phyloP scores from a whole-genome alignment of 2,113 vertebrate genomes.

The Suricata suricatta region DNA sequence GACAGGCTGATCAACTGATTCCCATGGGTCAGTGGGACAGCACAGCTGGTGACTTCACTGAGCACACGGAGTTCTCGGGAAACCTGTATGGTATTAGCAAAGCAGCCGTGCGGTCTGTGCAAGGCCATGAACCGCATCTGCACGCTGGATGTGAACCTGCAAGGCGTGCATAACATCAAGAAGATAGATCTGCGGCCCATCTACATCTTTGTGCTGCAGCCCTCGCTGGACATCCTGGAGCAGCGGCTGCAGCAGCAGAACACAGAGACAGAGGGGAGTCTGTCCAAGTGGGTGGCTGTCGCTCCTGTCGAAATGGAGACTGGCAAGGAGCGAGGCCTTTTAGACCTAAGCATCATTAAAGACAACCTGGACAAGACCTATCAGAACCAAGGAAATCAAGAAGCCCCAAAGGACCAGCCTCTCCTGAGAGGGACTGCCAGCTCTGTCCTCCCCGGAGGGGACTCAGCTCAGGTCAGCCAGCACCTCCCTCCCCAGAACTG shows the following conservation, averaged over 20 bases:
- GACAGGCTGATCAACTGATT: background rate
- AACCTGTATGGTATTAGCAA: slow-evolving; percentile 85
- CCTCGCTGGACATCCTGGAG: slow-evolving; percentile 91
- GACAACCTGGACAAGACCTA: slow-evolving; percentile 93
- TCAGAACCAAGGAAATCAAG: slow-evolving; percentile 88
- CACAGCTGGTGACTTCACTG: too few species aligned
- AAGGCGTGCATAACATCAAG: slow-evolving; percentile 96
- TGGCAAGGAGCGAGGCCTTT: slow-evolving; percentile 90
- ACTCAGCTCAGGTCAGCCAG: background rate
- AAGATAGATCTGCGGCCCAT: slow-evolving; percentile 92
- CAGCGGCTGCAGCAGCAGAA: slow-evolving; percentile 91
- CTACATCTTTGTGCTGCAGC: slow-evolving; percentile 95
- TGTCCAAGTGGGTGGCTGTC: slow-evolving; percentile 89
- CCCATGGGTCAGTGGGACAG: too few species aligned
- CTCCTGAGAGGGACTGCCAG: slow-evolving; percentile 78
- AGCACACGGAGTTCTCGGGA: too few species aligned
- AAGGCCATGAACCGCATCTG: slow-evolving; percentile 96
- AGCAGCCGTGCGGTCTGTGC: slow-evolving; percentile 91
- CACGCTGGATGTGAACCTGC: slow-evolving; percentile 96
- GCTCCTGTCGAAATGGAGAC: slow-evolving; percentile 91
- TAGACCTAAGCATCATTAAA: slow-evolving; percentile 93
- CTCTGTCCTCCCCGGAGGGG: background rate
- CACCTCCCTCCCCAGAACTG: too few species aligned
- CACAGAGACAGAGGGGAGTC: slow-evolving; percentile 91
- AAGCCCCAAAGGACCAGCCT: slow-evolving; percentile 84